These are phyloP conservation scores for Boloria euphrosyne DNA, from an alignment of 2,888 invertebrate species.

Conservation along the genomic window DNA sequence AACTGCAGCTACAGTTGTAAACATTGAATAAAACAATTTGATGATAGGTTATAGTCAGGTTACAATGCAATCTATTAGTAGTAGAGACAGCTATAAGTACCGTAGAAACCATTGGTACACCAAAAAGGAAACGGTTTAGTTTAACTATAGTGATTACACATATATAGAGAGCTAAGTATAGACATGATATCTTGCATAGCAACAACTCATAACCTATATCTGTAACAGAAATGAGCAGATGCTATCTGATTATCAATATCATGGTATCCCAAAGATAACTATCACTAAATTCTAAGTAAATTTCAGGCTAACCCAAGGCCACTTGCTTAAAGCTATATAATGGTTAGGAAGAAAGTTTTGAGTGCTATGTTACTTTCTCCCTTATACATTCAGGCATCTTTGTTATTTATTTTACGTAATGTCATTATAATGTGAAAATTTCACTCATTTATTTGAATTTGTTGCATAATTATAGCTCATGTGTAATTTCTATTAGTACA, in stretches of 20 bases:
- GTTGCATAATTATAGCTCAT: constrained; percentile 8
- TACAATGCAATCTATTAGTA: constrained; percentile 51
- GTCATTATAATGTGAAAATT: constrained; percentile 20
- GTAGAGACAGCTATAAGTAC: constrained; percentile 37
- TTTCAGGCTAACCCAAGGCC: constrained; percentile 45
- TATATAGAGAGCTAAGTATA: constrained; percentile 36
- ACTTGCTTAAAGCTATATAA: constrained; percentile 36
- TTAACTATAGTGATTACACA: constrained; percentile 26
- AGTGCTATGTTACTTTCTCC: constrained; percentile 33
- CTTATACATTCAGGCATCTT: constrained; percentile 17
- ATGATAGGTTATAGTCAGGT: constrained; percentile 50
- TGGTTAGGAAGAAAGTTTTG: constrained; percentile 26
- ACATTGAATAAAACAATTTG: constrained; percentile 46
- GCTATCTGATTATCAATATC: constrained; percentile 61
- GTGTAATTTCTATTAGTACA: constrained; percentile 5
- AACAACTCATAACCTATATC: constrained; percentile 72
- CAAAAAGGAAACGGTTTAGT: constrained; percentile 20
- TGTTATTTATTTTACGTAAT: constrained; percentile 23
- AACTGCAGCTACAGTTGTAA: constrained; percentile 46
- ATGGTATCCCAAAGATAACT: constrained; percentile 51
- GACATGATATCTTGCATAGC: constrained; percentile 65
- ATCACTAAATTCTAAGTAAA: constrained; percentile 48
- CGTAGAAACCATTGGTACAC: constrained; percentile 24
- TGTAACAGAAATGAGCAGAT: constrained; percentile 57
- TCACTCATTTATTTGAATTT: constrained; percentile 1